Evolutionary conservation across 2,113 vertebrate species (phyloP).

Genomic region (Canis aureus): DNA sequence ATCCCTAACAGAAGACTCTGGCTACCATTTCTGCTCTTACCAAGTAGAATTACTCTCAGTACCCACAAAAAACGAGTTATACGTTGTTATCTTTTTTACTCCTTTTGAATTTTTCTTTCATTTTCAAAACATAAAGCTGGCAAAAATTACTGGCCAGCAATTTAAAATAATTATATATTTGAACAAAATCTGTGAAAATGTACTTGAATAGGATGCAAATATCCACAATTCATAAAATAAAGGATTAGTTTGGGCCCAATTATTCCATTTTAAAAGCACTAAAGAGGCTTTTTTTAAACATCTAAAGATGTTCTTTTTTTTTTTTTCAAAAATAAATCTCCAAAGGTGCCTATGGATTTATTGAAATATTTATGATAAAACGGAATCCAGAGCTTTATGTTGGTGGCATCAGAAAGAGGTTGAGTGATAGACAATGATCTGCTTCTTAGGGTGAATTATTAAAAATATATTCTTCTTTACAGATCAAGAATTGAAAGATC

Average conservation of each 20-base stretch:
- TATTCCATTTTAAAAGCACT: slow-evolving; percentile 65
- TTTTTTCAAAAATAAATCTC: slow-evolving; percentile 66
- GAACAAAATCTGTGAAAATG: slow-evolving; percentile 24
- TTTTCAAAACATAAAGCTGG: slow-evolving; percentile 43
- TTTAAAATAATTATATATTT: slow-evolving; percentile 48
- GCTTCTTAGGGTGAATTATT: slow-evolving; percentile 81
- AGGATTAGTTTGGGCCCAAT: slow-evolving; percentile 37
- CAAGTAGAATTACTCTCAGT: slow-evolving; percentile 47
- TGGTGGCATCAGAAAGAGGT: slow-evolving; percentile 80
- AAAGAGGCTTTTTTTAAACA: slow-evolving; percentile 52
- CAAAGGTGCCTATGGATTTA: slow-evolving; percentile 78
- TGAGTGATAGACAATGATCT: slow-evolving; percentile 73
- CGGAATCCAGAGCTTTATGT: slow-evolving; percentile 76
- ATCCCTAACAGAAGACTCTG: not conserved
- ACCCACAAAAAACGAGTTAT: slow-evolving; percentile 36
- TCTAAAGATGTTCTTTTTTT: slow-evolving; percentile 66
- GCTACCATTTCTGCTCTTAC: not conserved
- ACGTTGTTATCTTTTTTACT: not conserved
- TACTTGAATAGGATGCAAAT: slow-evolving; percentile 28
- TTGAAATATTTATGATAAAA: slow-evolving; percentile 81
- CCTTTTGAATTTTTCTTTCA: slow-evolving; percentile 61
- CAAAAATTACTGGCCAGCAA: not conserved
- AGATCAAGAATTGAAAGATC: slow-evolving; percentile 84
- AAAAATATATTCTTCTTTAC: slow-evolving; percentile 82
- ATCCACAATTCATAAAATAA: slow-evolving; percentile 58